Conservation (phyloP, 2,797 vertebrate species). For the Dipus sagitta region DNA sequence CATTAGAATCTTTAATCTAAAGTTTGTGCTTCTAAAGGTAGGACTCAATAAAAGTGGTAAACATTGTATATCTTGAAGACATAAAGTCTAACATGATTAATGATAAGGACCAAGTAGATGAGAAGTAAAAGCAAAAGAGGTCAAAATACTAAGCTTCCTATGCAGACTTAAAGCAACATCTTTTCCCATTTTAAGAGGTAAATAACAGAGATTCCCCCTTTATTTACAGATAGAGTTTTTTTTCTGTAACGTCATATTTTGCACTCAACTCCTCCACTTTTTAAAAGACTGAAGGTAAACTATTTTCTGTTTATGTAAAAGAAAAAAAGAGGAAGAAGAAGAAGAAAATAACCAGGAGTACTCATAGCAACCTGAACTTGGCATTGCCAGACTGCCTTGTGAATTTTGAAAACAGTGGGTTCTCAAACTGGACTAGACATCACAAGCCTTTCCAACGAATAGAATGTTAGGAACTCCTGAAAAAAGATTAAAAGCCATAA, state of each 20-base stretch:
- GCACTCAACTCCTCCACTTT: neutral
- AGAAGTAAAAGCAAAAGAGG: neutral
- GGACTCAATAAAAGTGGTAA: neutral
- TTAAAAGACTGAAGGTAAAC: neutral
- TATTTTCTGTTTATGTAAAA: neutral
- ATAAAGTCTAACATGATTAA: neutral
- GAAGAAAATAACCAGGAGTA: neutral
- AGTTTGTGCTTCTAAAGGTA: neutral
- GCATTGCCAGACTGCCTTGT: no score
- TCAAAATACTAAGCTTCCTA: neutral
- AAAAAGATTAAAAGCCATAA: no score
- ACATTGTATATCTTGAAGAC: neutral
- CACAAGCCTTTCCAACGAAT: neutral
- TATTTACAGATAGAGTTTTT: neutral
- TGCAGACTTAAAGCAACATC: neutral
- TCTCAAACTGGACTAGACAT: neutral
- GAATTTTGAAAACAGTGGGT: neutral
- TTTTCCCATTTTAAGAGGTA: neutral
- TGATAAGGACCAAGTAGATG: no score
- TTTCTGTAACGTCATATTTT: neutral
- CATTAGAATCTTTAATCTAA: neutral
- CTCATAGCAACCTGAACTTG: neutral
- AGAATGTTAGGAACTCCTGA: no score
- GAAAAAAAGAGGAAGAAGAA: neutral
- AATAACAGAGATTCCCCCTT: neutral